Evolutionary conservation across 2,113 vertebrate species (phyloP).

Genomic region (Polypterus senegalus): DNA sequence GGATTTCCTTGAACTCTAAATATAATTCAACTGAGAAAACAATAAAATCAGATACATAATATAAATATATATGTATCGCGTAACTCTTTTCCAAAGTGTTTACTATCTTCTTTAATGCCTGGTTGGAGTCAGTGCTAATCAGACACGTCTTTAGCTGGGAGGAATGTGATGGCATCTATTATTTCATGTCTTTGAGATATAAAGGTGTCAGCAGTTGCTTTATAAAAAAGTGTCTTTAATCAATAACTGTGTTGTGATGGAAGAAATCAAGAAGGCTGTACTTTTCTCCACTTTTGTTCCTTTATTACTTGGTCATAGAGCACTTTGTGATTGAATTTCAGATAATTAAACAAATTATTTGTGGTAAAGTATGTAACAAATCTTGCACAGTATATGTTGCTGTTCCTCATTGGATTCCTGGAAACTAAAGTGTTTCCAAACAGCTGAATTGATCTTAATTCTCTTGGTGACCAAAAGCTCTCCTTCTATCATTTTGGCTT

Average conservation of each 20-base stretch:
- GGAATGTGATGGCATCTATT: conserved; percentile 1
- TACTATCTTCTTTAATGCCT: conserved; percentile 1
- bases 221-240: conserved; percentile 1
- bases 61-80: neutral
- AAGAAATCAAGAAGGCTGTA: neutral
- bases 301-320: neutral
- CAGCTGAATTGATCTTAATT: conserved; percentile 12
- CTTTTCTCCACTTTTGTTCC: conserved; percentile 1
- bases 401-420: conserved; percentile 5
- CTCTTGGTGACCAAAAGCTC: conserved; percentile 8
- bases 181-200: neutral
- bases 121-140: neutral
- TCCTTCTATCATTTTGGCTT: conserved; percentile 13
- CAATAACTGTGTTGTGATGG: neutral
- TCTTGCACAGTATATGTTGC: conserved; percentile 3
- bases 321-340: no score
- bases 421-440: conserved; percentile 13
- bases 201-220: neutral
- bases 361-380: neutral
- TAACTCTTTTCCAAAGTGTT: conserved; percentile 3
- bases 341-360: no score
- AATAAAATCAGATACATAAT: no score
- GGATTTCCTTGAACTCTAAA: no score
- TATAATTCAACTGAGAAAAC: no score
- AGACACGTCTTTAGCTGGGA: neutral